Base-by-base conservation (phyloP, 2,888 invertebrate genomes). In the Luffia ferchaultella region DNA sequence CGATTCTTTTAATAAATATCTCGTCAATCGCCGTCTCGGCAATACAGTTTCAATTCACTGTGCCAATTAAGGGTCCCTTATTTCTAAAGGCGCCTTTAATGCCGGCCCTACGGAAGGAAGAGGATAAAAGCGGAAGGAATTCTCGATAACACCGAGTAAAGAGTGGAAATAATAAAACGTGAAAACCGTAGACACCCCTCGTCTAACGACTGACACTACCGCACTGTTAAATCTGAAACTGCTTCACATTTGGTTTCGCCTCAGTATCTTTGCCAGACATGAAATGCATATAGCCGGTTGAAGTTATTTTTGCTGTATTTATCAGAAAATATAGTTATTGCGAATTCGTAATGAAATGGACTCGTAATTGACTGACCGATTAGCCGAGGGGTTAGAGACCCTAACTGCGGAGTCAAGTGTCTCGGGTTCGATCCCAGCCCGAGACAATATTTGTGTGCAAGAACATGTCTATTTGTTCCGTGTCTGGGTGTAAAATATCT, bases 51-150 rank as follows among this genome's bases (percentile, higher is more conserved):
- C 30, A 30, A 30, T 30, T 43, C 20, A 20, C 42, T 67, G 44
- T 69, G 71, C 73, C 77, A 79, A 79, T 80, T 78, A 79, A 68
- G 70, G 68, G 68, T 70, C 73, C 67, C 70, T 76, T 75, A 70
- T 73, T 73, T 70, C 68, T 73, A 77, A 75, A 76, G 76, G 75
- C 73, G 43, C 74, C 68, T 70, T 73, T 71, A 72, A 73, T 75
- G 73, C 72, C 70, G 70, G 66, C 70, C 63, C 62, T 12, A 58
- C 64, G 71, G 73, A 76, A 75, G 73, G 73, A 77, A 78, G 69
- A 73, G 74, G 74, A 73, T 62, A 69, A 64, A 65, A 71, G 67
- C 70, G 76, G 73, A 77, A 76, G 76, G 73, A 77, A 77, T 76
- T 65, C 64, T 67, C 73, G 76, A 76, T 78, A 76, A 74, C 73